Evolutionary conservation across 2,797 vertebrate species (phyloP).

Genomic region (Discoglossus pictus): DNA sequence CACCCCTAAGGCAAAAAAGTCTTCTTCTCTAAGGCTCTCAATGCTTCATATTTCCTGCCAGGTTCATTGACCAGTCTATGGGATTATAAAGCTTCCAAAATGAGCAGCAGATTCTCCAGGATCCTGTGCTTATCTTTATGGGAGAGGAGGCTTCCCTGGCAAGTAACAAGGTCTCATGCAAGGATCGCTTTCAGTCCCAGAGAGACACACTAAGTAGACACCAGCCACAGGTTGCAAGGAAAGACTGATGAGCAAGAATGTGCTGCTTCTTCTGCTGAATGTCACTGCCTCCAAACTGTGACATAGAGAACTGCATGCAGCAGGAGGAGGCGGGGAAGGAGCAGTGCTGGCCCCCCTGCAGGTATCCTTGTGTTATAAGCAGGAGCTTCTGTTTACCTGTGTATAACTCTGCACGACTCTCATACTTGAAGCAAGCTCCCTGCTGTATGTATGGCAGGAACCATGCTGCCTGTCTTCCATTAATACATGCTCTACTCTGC

Average conservation of each 20-base stretch:
- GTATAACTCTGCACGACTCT: conserved; percentile 27
- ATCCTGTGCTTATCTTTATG: background rate
- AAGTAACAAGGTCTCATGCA: background rate
- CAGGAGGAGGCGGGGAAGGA: conserved; percentile 14
- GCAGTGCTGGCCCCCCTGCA: conserved; percentile 21
- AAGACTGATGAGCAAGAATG: background rate
- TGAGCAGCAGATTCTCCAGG: background rate
- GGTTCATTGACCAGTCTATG: background rate
- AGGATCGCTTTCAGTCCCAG: background rate
- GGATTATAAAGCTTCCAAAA: background rate
- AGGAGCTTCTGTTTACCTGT: conserved; percentile 40
- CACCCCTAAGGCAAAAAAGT: background rate
- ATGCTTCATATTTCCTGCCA: background rate
- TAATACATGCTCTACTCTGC: conserved; percentile 9
- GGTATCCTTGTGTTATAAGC: conserved; percentile 29
- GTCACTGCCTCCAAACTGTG: conserved; percentile 35
- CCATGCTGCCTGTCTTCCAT: conserved; percentile 6
- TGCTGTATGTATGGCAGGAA: conserved; percentile 19
- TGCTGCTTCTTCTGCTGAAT: background rate
- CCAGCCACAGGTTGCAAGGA: conserved; percentile 37
- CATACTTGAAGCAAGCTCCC: conserved; percentile 21
- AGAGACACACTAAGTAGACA: background rate
- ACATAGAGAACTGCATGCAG: background rate
- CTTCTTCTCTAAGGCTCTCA: background rate
- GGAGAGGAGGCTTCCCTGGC: background rate